Conservation (phyloP, 2,888 invertebrate species). For the Amaurobius ferox region DNA sequence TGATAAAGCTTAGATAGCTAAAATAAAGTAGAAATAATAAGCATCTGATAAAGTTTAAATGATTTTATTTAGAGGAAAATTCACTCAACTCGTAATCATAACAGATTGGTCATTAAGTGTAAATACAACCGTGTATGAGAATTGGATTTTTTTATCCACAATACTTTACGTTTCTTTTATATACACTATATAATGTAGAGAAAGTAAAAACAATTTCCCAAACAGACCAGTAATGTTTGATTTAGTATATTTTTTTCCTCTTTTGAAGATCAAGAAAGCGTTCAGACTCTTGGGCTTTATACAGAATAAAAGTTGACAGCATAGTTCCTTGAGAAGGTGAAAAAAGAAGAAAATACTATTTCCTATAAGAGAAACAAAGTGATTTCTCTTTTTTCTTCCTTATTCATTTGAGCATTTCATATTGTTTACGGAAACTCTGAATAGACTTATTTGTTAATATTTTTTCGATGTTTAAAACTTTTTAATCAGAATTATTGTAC, state of each 20-base stretch:
- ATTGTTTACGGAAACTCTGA: not conserved
- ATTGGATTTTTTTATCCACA: no score
- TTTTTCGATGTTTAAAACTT: no score
- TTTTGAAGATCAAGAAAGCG: not conserved
- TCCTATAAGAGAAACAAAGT: not conserved
- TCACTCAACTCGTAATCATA: no score
- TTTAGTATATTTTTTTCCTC: not conserved
- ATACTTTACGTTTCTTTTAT: no score
- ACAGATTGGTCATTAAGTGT: no score
- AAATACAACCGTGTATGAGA: no score
- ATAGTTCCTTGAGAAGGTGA: not conserved
- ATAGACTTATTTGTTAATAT: no score
- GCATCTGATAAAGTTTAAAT: no score
- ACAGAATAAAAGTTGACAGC: conserved; percentile 10
- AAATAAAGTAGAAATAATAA: no score
- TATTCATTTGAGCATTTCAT: not conserved
- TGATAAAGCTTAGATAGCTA: no score
- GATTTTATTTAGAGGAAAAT: no score
- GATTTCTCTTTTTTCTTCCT: not conserved
- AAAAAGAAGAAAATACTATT: not conserved
- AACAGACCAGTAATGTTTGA: conserved; percentile 3
- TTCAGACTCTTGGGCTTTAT: not conserved
- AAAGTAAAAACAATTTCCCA: not conserved
- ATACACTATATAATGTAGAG: not conserved
- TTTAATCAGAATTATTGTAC: no score